A percentile compares a stretch with the other conserved stretches of the same genome.
phyloP scores from a whole-genome alignment of 2,888 invertebrate species.

The Tricholauxania praeusta region DNA sequence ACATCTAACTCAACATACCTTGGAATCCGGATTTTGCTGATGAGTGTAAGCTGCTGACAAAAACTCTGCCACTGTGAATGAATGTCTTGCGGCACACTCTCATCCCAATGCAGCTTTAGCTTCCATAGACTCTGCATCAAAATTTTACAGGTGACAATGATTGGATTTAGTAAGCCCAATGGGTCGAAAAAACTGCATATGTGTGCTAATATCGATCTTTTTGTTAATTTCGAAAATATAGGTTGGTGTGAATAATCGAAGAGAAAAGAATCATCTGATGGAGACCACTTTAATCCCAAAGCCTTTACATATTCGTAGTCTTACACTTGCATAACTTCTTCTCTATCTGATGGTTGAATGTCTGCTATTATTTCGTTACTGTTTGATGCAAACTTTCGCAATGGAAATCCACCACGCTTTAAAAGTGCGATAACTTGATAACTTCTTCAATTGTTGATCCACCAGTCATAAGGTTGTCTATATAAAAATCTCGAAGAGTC shows the following conservation, averaged over 20 bases:
- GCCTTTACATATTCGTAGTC: too few species aligned
- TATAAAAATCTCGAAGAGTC: neutral
- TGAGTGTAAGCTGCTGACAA: neutral
- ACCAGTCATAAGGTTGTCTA: conserved; percentile 12
- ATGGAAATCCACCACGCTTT: neutral
- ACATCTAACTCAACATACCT: conserved; percentile 5
- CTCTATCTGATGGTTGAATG: too few species aligned
- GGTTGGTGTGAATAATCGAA: neutral
- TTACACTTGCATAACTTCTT: too few species aligned
- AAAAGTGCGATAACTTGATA: neutral
- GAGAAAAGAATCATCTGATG: neutral
- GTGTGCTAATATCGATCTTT: neutral
- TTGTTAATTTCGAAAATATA: too few species aligned
- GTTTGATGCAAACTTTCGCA: conserved; percentile 2
- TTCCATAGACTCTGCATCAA: neutral
- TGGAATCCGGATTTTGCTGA: neutral
- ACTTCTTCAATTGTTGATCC: conserved; percentile 7
- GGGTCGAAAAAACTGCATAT: too few species aligned
- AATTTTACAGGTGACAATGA: neutral
- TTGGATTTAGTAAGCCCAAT: too few species aligned
- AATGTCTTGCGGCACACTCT: conserved; percentile 6
- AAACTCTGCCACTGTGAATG: conserved; percentile 9
- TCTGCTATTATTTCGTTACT: neutral
- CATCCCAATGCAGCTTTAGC: conserved; percentile 6
- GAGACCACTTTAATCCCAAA: too few species aligned